These are phyloP conservation scores for Cynodonichthys magdalenae DNA, from an alignment of 2,797 vertebrate genomes.

Conservation along the genomic window DNA sequence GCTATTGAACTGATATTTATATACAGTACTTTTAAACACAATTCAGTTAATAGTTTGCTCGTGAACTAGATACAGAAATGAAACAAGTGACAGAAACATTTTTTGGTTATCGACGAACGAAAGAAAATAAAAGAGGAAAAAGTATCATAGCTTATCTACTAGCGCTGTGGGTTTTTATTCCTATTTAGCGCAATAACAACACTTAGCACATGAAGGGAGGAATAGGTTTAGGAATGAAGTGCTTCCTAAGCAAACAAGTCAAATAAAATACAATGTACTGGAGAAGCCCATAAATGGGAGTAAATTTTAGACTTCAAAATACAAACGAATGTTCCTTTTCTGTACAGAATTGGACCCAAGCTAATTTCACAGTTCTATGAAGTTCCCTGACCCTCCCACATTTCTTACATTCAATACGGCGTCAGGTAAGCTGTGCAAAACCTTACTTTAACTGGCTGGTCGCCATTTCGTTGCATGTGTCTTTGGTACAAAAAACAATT, in stretches of 20 bases:
- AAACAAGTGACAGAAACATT: constrained; percentile 85
- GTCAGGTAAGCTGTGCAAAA: constrained; percentile 99
- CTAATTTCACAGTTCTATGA: constrained; percentile 99
- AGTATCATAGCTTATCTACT: constrained; percentile 83
- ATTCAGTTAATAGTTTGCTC: constrained; percentile 80
- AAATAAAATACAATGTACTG: constrained; percentile 77
- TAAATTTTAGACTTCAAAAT: constrained; percentile 75
- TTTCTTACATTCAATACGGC: constrained; percentile 99
- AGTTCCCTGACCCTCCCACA: constrained; percentile 95
- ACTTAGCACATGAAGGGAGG: constrained; percentile 70
- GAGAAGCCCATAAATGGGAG: constrained; percentile 87
- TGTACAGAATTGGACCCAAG: constrained; percentile 99
- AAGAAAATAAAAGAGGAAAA: constrained; percentile 87
- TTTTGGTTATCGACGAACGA: constrained; percentile 93
- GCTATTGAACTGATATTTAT: constrained; percentile 78
- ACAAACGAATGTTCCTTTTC: constrained; percentile 93
- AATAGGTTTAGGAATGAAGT: constrained; percentile 75
- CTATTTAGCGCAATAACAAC: constrained; percentile 63
- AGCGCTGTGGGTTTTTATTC: constrained; percentile 56
- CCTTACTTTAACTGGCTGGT: constrained; percentile 99
- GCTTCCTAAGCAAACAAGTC: constrained; percentile 79
- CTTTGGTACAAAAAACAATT: constrained; percentile 99
- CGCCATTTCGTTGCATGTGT: constrained; percentile 99
- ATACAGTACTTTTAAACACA: constrained; percentile 81
- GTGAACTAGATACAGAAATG: constrained; percentile 87